Evolutionary conservation across 2,888 invertebrate species (phyloP), one percentile per base, ranked within the genome.

Genomic region (Bombylius major): DNA sequence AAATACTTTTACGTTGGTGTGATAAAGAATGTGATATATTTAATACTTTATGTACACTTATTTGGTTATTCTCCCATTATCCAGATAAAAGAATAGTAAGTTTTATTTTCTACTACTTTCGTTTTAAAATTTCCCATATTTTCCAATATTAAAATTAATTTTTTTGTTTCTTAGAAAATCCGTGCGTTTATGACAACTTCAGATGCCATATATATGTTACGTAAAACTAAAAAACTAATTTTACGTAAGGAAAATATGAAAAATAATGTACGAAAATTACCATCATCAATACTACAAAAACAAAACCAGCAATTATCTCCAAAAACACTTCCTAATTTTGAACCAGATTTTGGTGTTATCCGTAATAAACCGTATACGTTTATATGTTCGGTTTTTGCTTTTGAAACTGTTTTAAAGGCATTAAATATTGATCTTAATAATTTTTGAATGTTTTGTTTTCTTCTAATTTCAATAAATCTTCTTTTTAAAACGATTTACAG

Each of bases 1-100:
- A 80, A 64, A 78, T 83, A 66, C 77, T 87, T 77, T 72, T 78
- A 68, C 78, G 83, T 55, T 85, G 81, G 74, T 83, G 83, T 65
- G 82, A 81, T 64, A 84, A 81, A 63, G 84, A 86, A 63, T 76
- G 77, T 6, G 76, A 77, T 49, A 70, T 84, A 54, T 84, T 84
- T 63, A 81, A 82, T 62, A 79, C 80, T 33, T 68, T 86, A 36
- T 79, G 81, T 52, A 85, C 86, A 0, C 76, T 84, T 42, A 68
- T 86, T 47, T 86, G 84, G 84, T 71, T 85, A 12, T 83, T 84
- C 66, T 74, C 70, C 1, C 73, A 73, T 58, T 70, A 68, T 46
- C 67, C 69, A 13, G 63, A 65, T 32, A 73, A 73, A 58, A 67
- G 69, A 53, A 60, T 60, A 62, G 73, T 73, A 60, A 57, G 62